Percentiles rank a stretch among this genome's conserved stretches.
Evolutionary conservation across 2,888 invertebrate species (phyloP).

Genomic region (Coenonympha arcania): DNA sequence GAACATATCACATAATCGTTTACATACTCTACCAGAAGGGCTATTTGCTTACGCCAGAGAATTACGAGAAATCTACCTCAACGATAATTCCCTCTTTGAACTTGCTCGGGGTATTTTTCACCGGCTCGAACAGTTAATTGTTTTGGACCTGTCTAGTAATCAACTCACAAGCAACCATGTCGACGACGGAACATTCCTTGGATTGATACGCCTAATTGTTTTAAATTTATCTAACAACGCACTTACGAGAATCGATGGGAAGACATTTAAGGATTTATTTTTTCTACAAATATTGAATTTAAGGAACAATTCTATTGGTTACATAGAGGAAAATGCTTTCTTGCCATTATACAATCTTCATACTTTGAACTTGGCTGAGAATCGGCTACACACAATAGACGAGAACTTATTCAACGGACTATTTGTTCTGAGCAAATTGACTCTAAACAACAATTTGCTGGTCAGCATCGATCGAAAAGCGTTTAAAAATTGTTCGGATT

Average conservation of each 20-base stretch:
- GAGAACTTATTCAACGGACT: constrained; percentile 87
- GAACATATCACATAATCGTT: constrained; percentile 89
- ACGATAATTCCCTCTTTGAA: constrained; percentile 88
- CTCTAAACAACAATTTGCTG: constrained; percentile 88
- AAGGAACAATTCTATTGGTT: constrained; percentile 90
- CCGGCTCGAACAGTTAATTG: constrained; percentile 85
- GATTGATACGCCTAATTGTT: constrained; percentile 87
- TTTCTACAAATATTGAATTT: constrained; percentile 89
- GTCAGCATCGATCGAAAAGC: constrained; percentile 84
- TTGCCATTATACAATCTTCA: constrained; percentile 90
- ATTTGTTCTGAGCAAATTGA: constrained; percentile 86
- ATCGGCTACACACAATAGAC: constrained; percentile 85
- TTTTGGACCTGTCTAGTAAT: constrained; percentile 88
- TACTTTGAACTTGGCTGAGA: constrained; percentile 90
- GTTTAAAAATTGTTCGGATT: constrained; percentile 89
- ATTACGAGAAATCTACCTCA: constrained; percentile 85
- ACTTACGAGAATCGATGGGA: constrained; percentile 86
- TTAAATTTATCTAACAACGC: constrained; percentile 89
- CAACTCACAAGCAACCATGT: constrained; percentile 88
- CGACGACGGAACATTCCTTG: constrained; percentile 88
- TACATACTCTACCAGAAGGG: constrained; percentile 85
- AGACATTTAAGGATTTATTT: constrained; percentile 89
- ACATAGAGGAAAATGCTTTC: constrained; percentile 90
- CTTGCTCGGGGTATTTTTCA: constrained; percentile 88
- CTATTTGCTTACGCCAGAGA: constrained; percentile 87